phyloP scores from a whole-genome alignment of 2,888 invertebrate genomes.

The Dryomyza anilis region DNA sequence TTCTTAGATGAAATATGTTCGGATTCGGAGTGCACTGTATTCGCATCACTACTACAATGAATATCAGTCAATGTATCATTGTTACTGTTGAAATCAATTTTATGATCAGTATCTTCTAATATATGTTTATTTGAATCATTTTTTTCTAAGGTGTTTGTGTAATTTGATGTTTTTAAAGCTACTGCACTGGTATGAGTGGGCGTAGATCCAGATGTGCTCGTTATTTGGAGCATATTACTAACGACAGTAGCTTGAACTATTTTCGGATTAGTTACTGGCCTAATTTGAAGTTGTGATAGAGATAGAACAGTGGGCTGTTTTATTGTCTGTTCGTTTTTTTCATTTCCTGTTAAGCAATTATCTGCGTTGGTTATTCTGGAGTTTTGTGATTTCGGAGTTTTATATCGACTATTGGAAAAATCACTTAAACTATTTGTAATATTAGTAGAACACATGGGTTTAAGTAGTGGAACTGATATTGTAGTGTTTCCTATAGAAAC shows the following conservation, averaged over 20 bases:
- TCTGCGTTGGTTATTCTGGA: slow-evolving; percentile 44
- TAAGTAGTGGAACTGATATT: slow-evolving; percentile 60
- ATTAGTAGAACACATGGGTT: slow-evolving; percentile 51
- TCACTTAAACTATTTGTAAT: slow-evolving; percentile 39
- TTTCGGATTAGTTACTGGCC: slow-evolving; percentile 56
- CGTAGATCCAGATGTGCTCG: background rate
- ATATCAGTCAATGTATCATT: no score
- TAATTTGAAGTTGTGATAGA: slow-evolving; percentile 57
- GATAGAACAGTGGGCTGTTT: slow-evolving; percentile 57
- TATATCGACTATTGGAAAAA: slow-evolving; percentile 20
- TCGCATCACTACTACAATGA: no score
- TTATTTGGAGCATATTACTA: slow-evolving; percentile 54
- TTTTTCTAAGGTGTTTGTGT: no score
- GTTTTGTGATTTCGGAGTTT: slow-evolving; percentile 34
- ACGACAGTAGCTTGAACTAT: slow-evolving; percentile 61
- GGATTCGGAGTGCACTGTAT: no score
- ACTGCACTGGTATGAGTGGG: no score
- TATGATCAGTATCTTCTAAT: no score
- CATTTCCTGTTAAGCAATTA: slow-evolving; percentile 50
- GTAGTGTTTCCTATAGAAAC: slow-evolving; percentile 60
- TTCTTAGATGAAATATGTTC: no score
- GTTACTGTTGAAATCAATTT: no score
- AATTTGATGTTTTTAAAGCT: no score
- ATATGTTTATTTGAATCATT: no score
- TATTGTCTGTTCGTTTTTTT: slow-evolving; percentile 51